A percentile compares a stretch with the other conserved stretches of the same genome.
Conservation (phyloP, 2,888 invertebrate genomes). For the Drosophila colorata region DNA sequence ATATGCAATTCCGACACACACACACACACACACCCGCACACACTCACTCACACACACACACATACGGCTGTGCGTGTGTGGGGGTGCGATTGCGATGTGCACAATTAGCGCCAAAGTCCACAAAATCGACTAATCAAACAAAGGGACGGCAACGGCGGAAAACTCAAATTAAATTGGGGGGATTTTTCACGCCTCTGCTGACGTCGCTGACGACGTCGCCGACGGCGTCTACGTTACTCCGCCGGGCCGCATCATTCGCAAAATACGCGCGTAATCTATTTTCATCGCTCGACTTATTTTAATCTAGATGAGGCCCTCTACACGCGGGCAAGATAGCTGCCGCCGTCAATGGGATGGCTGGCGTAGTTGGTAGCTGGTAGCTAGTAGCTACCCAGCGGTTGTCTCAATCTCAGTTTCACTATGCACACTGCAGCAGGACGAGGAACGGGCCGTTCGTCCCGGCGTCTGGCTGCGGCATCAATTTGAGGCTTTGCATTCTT, state of each 20-base stretch:
- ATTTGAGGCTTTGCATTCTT: conserved; percentile 62
- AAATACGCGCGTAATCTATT: conserved; percentile 75
- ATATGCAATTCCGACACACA: conserved; percentile 42
- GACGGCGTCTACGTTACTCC: conserved; percentile 25
- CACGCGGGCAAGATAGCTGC: conserved; percentile 21
- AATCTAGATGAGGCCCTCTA: conserved; percentile 59
- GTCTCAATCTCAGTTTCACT: conserved; percentile 18
- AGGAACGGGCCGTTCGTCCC: neutral
- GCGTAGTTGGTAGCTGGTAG: too few species aligned
- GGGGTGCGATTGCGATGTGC: conserved; percentile 40
- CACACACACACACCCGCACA: conserved; percentile 17
- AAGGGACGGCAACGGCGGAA: conserved; percentile 54
- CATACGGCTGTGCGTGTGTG: conserved; percentile 4
- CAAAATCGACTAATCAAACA: conserved; percentile 74
- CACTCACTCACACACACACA: conserved; percentile 15
- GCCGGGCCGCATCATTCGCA: conserved; percentile 56
- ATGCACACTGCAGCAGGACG: conserved; percentile 32
- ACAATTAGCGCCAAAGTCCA: conserved; percentile 73
- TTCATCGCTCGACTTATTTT: conserved; percentile 76
- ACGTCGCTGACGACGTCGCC: neutral
- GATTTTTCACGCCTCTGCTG: conserved; percentile 65
- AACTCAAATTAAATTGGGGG: conserved; percentile 67
- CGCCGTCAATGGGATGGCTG: conserved; percentile 40
- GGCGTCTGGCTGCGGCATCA: conserved; percentile 46
- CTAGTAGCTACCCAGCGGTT: conserved; percentile 1